Conservation (phyloP, 2,797 vertebrate species). For the Ctenopoma multispine region DNA sequence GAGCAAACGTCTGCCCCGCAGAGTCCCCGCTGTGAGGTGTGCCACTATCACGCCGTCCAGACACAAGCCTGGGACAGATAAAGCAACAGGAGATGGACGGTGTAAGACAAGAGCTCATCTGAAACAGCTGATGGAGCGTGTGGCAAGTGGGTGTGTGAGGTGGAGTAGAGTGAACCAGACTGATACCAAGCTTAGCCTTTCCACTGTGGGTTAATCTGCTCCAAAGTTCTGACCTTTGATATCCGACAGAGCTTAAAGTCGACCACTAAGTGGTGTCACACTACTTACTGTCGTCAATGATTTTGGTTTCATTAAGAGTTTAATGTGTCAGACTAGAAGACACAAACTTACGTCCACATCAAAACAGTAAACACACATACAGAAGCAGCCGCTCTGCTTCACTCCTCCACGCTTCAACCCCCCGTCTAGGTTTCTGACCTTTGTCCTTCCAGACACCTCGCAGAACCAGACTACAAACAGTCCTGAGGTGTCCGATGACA, state of each 20-base stretch:
- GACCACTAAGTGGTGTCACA: too few relatives aligned
- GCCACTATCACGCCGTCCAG: slow-evolving; percentile 68
- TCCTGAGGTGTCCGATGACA: background rate
- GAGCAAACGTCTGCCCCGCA: background rate
- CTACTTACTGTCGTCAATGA: too few relatives aligned
- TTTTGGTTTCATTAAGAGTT: too few relatives aligned
- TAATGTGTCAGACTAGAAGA: too few relatives aligned
- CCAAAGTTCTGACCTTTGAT: background rate
- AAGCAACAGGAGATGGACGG: slow-evolving; percentile 34
- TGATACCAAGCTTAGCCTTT: background rate
- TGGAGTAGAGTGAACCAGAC: slow-evolving; percentile 5
- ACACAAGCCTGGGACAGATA: slow-evolving; percentile 63
- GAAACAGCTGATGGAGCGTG: slow-evolving; percentile 39
- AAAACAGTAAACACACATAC: slow-evolving; percentile 1
- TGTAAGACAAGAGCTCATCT: slow-evolving; percentile 17
- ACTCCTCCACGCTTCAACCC: slow-evolving; percentile 17
- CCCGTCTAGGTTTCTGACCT: slow-evolving; percentile 36
- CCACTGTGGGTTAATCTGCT: slow-evolving; percentile 6
- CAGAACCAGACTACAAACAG: slow-evolving; percentile 29
- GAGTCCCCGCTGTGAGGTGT: slow-evolving; percentile 42
- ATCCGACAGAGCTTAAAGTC: background rate
- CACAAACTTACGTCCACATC: background rate
- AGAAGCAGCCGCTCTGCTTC: background rate
- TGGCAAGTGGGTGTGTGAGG: slow-evolving; percentile 3
- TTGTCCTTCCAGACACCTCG: slow-evolving; percentile 5